These are phyloP conservation scores for Ectemnius cavifrons DNA, from an alignment of 2,888 invertebrate genomes.

Conservation along the genomic window DNA sequence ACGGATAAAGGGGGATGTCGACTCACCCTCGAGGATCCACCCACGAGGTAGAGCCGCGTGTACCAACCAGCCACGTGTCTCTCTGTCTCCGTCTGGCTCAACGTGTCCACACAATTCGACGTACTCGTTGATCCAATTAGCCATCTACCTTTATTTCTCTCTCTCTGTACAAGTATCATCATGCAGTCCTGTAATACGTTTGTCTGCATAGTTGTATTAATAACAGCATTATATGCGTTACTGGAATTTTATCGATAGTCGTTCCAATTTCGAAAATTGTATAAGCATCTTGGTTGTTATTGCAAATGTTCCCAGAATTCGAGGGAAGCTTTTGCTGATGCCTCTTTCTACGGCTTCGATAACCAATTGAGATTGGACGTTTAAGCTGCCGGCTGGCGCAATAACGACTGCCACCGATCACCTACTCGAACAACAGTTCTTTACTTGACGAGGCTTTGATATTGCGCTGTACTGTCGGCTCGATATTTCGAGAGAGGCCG, in stretches of 20 bases:
- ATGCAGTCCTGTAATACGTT: neutral
- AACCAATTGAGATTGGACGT: neutral
- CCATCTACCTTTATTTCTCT: constrained; percentile 11
- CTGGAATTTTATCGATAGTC: constrained; percentile 14
- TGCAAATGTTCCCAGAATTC: neutral
- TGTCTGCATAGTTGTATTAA: neutral
- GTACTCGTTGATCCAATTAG: neutral
- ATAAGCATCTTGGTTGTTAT: neutral
- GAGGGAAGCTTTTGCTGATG: neutral
- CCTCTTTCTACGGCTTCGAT: neutral
- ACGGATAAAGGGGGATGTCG: too few relatives aligned
- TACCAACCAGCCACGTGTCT: neutral
- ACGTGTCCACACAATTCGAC: neutral
- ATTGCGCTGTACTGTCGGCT: too few relatives aligned
- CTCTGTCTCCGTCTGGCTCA: neutral
- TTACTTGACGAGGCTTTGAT: too few relatives aligned
- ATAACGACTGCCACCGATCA: neutral
- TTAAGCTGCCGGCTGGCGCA: neutral
- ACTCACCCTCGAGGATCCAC: constrained; percentile 5
- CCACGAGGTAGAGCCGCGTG: neutral
- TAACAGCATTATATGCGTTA: constrained; percentile 3
- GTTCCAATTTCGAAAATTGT: neutral
- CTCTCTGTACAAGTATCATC: neutral
- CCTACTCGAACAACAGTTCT: neutral
- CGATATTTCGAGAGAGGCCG: too few relatives aligned